Evolutionary conservation across 2,888 invertebrate genomes (phyloP).

Genomic region (Anthrax anthrax): DNA sequence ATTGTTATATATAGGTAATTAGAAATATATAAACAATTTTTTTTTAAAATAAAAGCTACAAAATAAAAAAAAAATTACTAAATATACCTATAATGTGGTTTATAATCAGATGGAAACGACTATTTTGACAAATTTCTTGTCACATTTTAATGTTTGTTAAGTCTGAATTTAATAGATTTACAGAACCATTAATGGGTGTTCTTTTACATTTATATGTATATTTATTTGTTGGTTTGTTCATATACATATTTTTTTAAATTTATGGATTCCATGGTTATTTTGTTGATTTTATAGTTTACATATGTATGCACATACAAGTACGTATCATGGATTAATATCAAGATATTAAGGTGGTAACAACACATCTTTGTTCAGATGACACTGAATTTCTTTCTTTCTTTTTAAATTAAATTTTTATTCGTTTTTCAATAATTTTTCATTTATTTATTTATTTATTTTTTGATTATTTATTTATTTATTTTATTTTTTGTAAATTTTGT

Average conservation of each 20-base stretch:
- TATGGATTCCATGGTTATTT: too few species aligned
- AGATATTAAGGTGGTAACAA: neutral
- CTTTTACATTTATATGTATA: neutral
- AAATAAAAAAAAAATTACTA: too few species aligned
- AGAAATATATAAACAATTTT: too few species aligned
- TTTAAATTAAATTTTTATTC: neutral
- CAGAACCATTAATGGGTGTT: neutral
- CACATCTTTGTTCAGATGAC: neutral
- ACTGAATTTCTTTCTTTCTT: neutral
- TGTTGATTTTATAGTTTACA: too few species aligned
- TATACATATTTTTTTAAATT: too few species aligned
- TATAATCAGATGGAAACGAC: neutral
- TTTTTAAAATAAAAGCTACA: too few species aligned
- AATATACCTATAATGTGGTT: too few species aligned
- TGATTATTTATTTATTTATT: neutral
- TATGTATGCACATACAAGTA: too few species aligned
- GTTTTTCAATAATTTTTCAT: neutral
- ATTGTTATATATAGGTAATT: too few species aligned
- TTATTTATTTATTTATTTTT: neutral
- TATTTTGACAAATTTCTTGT: conserved; percentile 12
- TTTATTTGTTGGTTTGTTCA: too few species aligned
- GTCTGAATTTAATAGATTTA: neutral
- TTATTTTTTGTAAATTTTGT: neutral
- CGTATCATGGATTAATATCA: neutral
- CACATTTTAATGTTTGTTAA: conserved; percentile 10